Base-by-base conservation (phyloP, 2,888 invertebrate genomes). In the Ormyrus rosae region DNA sequence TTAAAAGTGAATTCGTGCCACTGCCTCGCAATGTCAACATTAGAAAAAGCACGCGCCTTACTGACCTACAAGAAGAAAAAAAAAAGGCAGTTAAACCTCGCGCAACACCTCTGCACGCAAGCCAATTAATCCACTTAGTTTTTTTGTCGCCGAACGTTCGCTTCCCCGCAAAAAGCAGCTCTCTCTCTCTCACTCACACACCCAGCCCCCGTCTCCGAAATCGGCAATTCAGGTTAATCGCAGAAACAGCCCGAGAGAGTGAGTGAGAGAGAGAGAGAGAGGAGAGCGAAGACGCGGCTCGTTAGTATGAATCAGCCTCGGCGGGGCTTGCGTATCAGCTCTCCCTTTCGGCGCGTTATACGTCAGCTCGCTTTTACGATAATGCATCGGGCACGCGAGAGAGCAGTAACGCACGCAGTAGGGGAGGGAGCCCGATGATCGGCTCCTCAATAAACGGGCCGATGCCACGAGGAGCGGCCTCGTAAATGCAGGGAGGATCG, bases 331-430 rank as follows among this genome's bases (percentile, higher is more conserved):
- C 63, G 19, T 13, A 51, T 60, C 48, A 19, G 10, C 63, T 60
- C 56, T 34, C 11, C 50, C 13, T 51, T 19, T 19, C 6, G 8
- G 7, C 53, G 11, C 11, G 51, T 58, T 34, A 34, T 55, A 48
- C 48, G 45, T 13, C 45, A 45, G 13, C 5, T 60, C 46, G 69
- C 45, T 64, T 78, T 71, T 71, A 78, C 71, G 71, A 71, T 78
- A 78, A 78, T 78, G 71, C 71, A 71, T 70, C 58, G 48, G 5
- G 6, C 2, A n/a, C 5, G 6, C 9, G 45, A 5, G 8, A 11
- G 11, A 69, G 69, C 51, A 56, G 48, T 8, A 60, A 34, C 34
- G 11, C 2, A 63, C 9, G 6, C 0, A 68, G 9, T 7, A 10
- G 50, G 48, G 7, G 19, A 51, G 19, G 46, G 19, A 34, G 67